Evolutionary conservation across 2,113 vertebrate species (phyloP).

Genomic region (Crotophaga sulcirostris): DNA sequence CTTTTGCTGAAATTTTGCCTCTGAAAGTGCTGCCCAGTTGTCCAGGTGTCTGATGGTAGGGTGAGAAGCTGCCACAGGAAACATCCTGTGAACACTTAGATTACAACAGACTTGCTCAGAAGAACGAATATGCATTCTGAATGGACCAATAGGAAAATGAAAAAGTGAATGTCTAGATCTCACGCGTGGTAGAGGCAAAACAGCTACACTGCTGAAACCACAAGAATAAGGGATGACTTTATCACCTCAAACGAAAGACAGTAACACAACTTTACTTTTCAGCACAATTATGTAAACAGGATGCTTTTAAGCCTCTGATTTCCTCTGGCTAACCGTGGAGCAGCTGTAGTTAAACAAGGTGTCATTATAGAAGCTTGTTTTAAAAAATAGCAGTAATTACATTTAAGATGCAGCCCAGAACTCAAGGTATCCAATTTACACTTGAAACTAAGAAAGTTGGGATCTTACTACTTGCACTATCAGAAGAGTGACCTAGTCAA

Average conservation of each 20-base stretch:
- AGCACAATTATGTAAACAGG: background rate
- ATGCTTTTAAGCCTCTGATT: slow-evolving; percentile 20
- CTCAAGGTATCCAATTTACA: background rate
- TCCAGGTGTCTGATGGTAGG: background rate
- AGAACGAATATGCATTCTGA: background rate
- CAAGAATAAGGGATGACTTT: background rate
- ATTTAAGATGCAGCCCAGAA: background rate
- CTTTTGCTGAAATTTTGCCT: background rate
- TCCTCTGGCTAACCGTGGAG: background rate
- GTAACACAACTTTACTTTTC: background rate
- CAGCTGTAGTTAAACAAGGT: slow-evolving; percentile 27
- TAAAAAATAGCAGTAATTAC: background rate
- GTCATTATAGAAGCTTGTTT: background rate
- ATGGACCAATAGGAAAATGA: background rate
- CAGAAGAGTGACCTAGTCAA: background rate
- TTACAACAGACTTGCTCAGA: background rate
- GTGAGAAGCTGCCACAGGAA: background rate
- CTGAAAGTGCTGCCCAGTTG: background rate
- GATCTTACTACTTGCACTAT: background rate
- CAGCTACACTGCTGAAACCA: background rate
- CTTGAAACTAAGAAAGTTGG: background rate
- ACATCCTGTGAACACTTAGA: background rate
- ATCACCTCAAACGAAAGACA: background rate
- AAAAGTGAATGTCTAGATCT: background rate
- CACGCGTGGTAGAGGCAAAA: background rate